Evolutionary conservation across 2,888 invertebrate species (phyloP).

Genomic region (Eugnorisma glareosa): DNA sequence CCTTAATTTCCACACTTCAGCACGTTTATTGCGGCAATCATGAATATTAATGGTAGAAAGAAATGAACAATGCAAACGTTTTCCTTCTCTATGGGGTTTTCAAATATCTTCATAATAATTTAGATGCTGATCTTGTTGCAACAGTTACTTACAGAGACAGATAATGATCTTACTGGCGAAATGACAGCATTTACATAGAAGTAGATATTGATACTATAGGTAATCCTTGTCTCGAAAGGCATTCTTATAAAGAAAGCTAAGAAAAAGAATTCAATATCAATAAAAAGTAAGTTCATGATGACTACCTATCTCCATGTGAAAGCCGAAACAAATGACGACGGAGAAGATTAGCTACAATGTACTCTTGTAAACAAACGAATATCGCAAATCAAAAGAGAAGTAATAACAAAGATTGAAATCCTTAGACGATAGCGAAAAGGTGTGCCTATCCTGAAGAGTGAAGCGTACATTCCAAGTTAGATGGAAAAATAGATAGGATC

Average conservation of each 20-base stretch:
- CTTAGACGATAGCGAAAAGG: neutral
- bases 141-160: slow-evolving; percentile 1
- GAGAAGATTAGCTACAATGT: neutral
- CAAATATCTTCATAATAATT: neutral
- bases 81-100: neutral
- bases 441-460: too few relatives aligned
- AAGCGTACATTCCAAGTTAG: neutral
- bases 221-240: slow-evolving; percentile 15
- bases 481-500: neutral
- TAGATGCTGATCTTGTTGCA: neutral
- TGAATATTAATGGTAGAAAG: neutral
- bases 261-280: neutral
- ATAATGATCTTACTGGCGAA: slow-evolving; percentile 7
- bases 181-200: slow-evolving; percentile 3
- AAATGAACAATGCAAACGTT: neutral
- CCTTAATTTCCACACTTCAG: slow-evolving; percentile 39
- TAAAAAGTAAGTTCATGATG: slow-evolving; percentile 15
- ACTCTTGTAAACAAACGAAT: slow-evolving; percentile 15
- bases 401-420: neutral
- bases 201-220: neutral
- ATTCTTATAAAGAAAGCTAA: neutral
- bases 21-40: neutral
- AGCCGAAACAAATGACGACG: neutral
- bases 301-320: neutral
- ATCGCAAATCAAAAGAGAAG: neutral